Evolutionary conservation across 2,888 invertebrate genomes (phyloP), one percentile per base, ranked within the genome.

Genomic region (Microplitis deprimator): DNA sequence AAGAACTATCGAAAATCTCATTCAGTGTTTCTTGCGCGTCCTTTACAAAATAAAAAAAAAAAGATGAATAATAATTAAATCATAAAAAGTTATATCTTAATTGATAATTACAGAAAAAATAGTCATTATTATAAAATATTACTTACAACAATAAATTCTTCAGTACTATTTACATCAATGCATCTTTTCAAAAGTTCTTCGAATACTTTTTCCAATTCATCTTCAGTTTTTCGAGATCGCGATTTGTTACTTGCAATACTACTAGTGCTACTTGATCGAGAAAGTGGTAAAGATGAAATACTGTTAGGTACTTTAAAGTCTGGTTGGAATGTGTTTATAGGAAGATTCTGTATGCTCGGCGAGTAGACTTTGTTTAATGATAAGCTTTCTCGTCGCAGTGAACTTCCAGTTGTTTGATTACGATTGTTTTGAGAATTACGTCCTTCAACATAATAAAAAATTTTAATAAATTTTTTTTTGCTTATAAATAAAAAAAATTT

Each of bases 391-490:
- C 8, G 50, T 50, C 8, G 8, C 4, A 50, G 13, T 6, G 50
- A 50, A 13, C 50, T 10, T 8, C 62, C 29, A 85, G 82, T 84
- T 80, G 87, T 82, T 74, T 93, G 92, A 79, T 93, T 92, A 68
- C 93, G 93, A 13, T 29, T 38, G 62, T 92, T 92, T 79, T 93
- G 90, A 5, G 92, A 91, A 81, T 91, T 90, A 65, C 92, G 90
- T 17, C 29, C 29, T 29, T 29, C 3, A 29, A 29, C 29, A 29
- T 29, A 29, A 29, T 29, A 29, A 29, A 29, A 29, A 29, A 29
- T 29, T 29, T 29, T 29, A 29, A 2, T 29, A 29, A 29, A 29
- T 29, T 29, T 29, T 29, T 29, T 29, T 29, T 29, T 29, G 29
- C 29, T 29, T 29, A 4, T 29, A 29, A 4, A 4, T 29, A 29